Evolutionary conservation across 2,113 vertebrate genomes (phyloP), one percentile per base, ranked within the genome.

Genomic region (Connochaetes taurinus): DNA sequence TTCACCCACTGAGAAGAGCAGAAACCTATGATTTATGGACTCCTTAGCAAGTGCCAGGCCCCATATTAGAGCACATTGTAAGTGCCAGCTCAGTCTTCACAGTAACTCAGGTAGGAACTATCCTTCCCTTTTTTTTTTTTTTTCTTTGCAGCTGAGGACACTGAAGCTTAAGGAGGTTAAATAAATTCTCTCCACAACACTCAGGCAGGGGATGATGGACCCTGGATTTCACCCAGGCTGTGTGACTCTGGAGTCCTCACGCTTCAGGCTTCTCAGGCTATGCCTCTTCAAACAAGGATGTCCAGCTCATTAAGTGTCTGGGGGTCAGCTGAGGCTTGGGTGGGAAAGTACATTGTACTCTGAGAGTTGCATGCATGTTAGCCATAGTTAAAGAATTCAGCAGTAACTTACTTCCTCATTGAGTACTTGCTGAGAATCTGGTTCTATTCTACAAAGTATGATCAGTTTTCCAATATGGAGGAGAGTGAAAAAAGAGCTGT

Each of bases 311-410:
- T n/a, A 15, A 6, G 0, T 5, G 11, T 78, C 25, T 31, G 31
- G 10, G 7, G 2, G 21, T 36, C 55, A 50, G 9, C 9, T 25
- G 53, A 87, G 76, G 11, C 19, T 14, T 0, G 0, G 12, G 29
- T 21, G 27, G 78, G 2, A 58, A 64, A 83, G 10, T 5, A 27
- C 23, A 31, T 0, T 19, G 76, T 5, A 25, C 27, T 10, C 9
- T 19, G 15, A 40, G 27, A 21, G 13, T 11, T 27, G 11, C 50
- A 25, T 2, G 25, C 25, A 0, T 23, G 8, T 87, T 23, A 85
- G 33, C 25, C 21, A 16, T 9, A 19, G 47, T 53, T 82, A 62
- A 88, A 52, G 11, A 80, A 91, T 27, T 52, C 15, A 33, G 12
- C 21, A 23, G 17, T 29, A 83, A 82, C 27, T 80, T 78, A 40